Conservation (phyloP, 2,797 vertebrate genomes). For the Acestrorhynchus altus region DNA sequence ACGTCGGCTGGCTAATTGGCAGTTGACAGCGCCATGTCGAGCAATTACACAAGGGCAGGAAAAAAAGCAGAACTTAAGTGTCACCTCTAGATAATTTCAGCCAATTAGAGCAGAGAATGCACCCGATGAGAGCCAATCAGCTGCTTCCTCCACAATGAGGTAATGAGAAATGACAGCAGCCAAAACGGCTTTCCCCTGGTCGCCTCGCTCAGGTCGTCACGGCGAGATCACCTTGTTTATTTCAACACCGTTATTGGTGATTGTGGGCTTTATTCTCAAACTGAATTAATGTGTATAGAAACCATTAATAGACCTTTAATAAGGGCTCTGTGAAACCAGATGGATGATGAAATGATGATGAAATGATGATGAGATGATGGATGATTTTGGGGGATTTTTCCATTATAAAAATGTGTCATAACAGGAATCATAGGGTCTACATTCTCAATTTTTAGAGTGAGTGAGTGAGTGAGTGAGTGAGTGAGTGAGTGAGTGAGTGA, state of each 20-base stretch:
- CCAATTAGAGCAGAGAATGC: conserved; percentile 63
- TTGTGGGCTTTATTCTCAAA: conserved; percentile 25
- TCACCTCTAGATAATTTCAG: conserved; percentile 70
- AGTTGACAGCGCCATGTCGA: conserved; percentile 54
- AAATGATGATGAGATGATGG: no score
- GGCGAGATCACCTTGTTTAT: background rate
- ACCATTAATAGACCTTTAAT: no score
- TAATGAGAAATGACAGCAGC: conserved; percentile 16
- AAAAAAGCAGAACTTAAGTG: conserved; percentile 26
- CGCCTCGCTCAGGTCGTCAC: no score
- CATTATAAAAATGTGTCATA: no score
- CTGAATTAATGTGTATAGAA: no score
- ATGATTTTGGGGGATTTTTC: no score
- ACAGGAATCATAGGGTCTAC: no score
- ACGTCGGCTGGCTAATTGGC: conserved; percentile 65
- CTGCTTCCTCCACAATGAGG: background rate
- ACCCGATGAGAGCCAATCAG: conserved; percentile 8
- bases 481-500: background rate
- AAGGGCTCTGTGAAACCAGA: no score
- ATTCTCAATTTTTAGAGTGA: no score
- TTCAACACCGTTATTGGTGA: background rate
- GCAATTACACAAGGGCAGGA: conserved; percentile 72
- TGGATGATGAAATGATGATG: no score
- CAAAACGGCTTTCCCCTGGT: conserved; percentile 55
- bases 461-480: no score